Evolutionary conservation across 2,797 vertebrate species (phyloP), one percentile per base, ranked within the genome.

Genomic region (Peromyscus eremicus): DNA sequence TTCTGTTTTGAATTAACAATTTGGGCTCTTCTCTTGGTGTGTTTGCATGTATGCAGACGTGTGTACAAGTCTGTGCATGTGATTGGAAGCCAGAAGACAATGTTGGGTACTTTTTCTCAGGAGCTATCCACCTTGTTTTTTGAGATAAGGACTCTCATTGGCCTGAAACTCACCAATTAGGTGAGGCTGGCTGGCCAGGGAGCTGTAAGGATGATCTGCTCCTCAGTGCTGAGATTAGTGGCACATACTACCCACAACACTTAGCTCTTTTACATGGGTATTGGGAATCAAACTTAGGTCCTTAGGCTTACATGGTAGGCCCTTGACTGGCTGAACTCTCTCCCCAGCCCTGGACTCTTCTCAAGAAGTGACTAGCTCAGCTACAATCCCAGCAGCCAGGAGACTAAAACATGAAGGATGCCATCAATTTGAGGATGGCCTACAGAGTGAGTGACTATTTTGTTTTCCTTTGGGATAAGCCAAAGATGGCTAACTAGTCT

Each of bases 1-100:
- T 92, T 46, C 25, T 82, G 21, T 79, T 71, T 70, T 46, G 84
- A 34, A 76, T 93, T 82, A 95, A 77, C 32, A 66, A 34, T 29
- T 55, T 71, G 21, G 32, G 7, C 2, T 55, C 21, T n/a, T 86
- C 32, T 68, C 12, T 86, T 0, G 34, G 27, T 34, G 19, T 68
- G 19, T 49, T 68, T 85, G 16, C 17, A 21, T 34, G 5, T 46
- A 7, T 23, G 0, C 40, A 34, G 27, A 32, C 21, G 4, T 66
- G 0, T 85, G 10, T 68, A 34, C 23, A 16, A n/a, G 21, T 71
- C 52, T n/a, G 46, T 87, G 13, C 34, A 71, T 27, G 32, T 55
- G 34, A 71, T 27, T 55, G 66, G 23, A 55, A 13, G 23, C 8
- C 46, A 17, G 34, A 87, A 87, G 46, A 71, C 34, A 71, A 10